Base-by-base conservation (phyloP, 1,140 invertebrate genomes). In the Bicyclus anynana region DNA sequence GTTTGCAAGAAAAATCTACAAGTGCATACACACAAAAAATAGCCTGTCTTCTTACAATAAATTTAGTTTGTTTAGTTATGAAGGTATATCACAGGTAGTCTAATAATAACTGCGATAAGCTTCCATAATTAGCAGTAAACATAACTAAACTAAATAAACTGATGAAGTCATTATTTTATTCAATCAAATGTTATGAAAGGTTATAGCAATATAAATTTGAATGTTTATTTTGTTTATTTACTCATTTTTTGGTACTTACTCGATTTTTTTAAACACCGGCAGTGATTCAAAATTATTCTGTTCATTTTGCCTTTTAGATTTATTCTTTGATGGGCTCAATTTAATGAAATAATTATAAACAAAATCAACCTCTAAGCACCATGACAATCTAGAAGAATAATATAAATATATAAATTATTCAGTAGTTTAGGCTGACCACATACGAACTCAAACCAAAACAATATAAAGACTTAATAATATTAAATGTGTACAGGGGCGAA, bases 331-430 rank as follows among this genome's bases (percentile, higher is more conserved):
- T 46, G 29, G 29, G 29, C 29, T 57, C 18, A 60, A 59, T 58
- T 70, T 37, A 40, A 56, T 38, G 68, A 70, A 69, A 79, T 63
- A 62, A 72, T 67, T 81, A 79, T 80, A 84, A 86, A 86, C 84
- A 86, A 86, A 84, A 71, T 86, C 78, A 80, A 82, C 78, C 76
- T 83, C 74, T 79, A 75, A 58, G 80, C 78, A 86, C 83, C 81
- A 87, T 85, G 82, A 85, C 84, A 87, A 76, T 75, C 69, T 55
- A 72, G 68, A 75, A 65, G 59, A 59, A 59, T 62, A 55, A n/a
- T 33, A 33, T 33, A 33, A 33, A 33, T 33, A n/a, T 29, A 33
- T 6, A 33, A 33, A 29, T 29, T 6, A 7, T 29, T n/a, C n/a
- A n/a, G 27, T 9, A 29, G 10, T 7, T 29, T 7, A 29, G 27